Evolutionary conservation across 2,113 vertebrate species (phyloP).

Genomic region (Paratilapia polleni): DNA sequence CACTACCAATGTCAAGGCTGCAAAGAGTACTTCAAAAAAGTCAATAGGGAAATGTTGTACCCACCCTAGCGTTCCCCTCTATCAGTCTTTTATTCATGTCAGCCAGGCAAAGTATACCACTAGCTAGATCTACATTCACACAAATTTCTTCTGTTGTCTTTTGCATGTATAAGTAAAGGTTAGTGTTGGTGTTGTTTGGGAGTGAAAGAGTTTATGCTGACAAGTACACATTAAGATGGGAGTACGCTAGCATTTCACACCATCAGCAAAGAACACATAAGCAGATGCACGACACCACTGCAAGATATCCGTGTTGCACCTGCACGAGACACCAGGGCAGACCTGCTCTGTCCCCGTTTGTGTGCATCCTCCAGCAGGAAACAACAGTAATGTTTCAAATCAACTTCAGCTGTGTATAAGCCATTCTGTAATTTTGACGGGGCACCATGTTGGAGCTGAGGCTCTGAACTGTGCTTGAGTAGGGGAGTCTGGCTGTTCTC

Average conservation of each 20-base stretch:
- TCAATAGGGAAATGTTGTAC: not conserved
- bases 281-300: not conserved
- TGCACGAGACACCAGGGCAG: not conserved
- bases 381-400: conserved; percentile 1
- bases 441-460: conserved; percentile 25
- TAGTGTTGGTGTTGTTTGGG: not conserved
- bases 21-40: conserved; percentile 33
- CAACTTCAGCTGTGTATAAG: not conserved
- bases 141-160: not conserved
- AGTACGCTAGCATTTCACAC: conserved; percentile 26
- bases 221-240: not conserved
- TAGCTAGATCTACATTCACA: not conserved
- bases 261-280: conserved; percentile 33
- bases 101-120: not conserved
- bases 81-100: not conserved
- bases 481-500: conserved; percentile 13
- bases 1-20: conserved; percentile 43
- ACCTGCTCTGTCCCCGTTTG: not conserved
- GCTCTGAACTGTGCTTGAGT: conserved; percentile 8
- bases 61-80: conserved; percentile 25
- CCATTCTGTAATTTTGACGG: conserved; percentile 11
- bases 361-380: not conserved
- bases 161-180: not conserved
- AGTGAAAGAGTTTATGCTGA: conserved; percentile 16
- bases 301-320: conserved; percentile 12